Base-by-base conservation (phyloP, 92 coral and sea anemone species). In the Porites evermanni region DNA sequence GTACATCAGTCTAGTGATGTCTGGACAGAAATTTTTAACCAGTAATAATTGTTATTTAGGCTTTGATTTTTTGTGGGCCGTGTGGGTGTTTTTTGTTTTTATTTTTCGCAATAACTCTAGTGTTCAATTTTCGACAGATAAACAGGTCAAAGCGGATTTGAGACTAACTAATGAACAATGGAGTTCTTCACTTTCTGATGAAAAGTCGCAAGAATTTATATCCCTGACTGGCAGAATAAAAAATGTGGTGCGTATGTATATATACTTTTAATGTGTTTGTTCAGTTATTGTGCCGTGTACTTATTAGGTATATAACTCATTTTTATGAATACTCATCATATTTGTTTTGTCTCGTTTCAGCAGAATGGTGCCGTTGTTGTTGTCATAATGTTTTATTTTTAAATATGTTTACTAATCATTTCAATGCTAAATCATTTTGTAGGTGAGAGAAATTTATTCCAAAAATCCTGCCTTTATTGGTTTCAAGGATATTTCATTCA, bases 111-210 rank as follows among this genome's bases (percentile, higher is more conserved):
- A n/a, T 16, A 17, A 20, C 5, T 75, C 61, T 8, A 16, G 61
- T 56, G 4, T 18, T 2, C 9, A 12, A 26, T 53, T 67, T 59
- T 19, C 60, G 11, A 38, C 87, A 83, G 87, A 83, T 61, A 83
- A 83, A 65, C 79, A 47, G 64, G 79, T 94, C 61, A 80, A 88
- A 66, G 94, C 86, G 38, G 95, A 92, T 77, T 59, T 94, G 54
- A 89, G 87, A 60, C 87, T 94, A 24, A 83, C 87, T 26, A 80
- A 75, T 12, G 95, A 94, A 78, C 75, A 70, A 9, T 94, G 98
- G 98, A 75, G 80, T 18, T 52, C 91, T 7, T 81, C 75, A 38
- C 84, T 94, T 19, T 70, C 64, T 12, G 81, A 94, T 52, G 76
- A 61, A 13, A 61, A 69, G 18, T 87, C 95, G 47, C 64, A 74